Percentiles rank a stretch among this genome's conserved stretches.
These are phyloP conservation scores for Lycia hirtaria DNA, from an alignment of 2,888 invertebrate species.

Conservation along the genomic window DNA sequence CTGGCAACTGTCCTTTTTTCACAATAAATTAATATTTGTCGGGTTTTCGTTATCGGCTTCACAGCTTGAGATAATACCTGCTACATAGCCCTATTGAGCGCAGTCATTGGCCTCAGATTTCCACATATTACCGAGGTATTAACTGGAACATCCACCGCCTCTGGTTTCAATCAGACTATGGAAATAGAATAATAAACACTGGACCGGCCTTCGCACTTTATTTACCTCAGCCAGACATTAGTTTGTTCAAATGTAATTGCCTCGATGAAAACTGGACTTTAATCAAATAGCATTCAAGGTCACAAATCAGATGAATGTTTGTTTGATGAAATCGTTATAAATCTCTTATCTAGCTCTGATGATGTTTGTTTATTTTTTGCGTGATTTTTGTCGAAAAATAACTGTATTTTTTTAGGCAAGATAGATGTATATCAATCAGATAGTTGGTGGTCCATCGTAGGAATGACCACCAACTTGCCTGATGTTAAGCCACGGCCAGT, in stretches of 20 bases:
- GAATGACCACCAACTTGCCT: too few species aligned
- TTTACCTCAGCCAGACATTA: conserved; percentile 13
- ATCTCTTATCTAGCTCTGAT: not conserved
- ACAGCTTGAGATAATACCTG: too few species aligned
- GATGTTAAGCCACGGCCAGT: too few species aligned
- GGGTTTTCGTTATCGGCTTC: not conserved
- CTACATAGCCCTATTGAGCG: too few species aligned
- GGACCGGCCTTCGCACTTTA: conserved; percentile 11
- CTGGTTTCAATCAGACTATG: conserved; percentile 14
- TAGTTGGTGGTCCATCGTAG: too few species aligned
- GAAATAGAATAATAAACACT: conserved; percentile 23
- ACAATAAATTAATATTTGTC: too few species aligned
- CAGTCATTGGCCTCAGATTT: conserved; percentile 5
- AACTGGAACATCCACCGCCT: conserved; percentile 2
- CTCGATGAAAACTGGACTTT: conserved; percentile 19
- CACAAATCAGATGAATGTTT: not conserved
- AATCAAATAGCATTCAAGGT: conserved; percentile 14
- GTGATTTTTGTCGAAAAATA: not conserved
- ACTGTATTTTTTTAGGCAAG: too few species aligned
- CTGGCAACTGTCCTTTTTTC: too few species aligned
- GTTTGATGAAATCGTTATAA: conserved; percentile 3
- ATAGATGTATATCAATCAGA: too few species aligned
- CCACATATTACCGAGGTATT: not conserved
- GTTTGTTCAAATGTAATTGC: conserved; percentile 24
- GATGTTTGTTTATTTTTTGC: not conserved